Conservation (phyloP, 1,140 invertebrate species). For the Antheraea mylitta region DNA sequence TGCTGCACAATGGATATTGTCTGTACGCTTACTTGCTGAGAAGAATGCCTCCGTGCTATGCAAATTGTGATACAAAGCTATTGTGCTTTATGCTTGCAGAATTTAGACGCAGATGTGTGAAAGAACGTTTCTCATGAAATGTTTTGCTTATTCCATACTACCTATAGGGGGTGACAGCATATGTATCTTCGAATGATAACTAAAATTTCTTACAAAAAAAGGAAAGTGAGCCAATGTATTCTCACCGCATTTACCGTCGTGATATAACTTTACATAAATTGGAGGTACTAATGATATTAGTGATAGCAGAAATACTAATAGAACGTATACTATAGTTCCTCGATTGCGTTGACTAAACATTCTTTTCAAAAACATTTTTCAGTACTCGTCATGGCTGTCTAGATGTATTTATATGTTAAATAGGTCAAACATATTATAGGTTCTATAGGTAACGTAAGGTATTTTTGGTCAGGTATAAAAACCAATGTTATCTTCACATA, state of each 20-base stretch:
- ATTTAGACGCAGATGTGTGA: slow-evolving; percentile 33
- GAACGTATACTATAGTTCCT: slow-evolving; percentile 36
- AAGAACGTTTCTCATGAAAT: not conserved
- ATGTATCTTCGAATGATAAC: slow-evolving; percentile 21
- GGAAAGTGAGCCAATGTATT: slow-evolving; percentile 51
- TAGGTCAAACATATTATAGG: not conserved
- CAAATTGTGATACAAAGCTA: slow-evolving; percentile 39
- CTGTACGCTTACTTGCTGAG: slow-evolving; percentile 43
- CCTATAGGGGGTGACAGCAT: slow-evolving; percentile 36
- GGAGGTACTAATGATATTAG: slow-evolving; percentile 42
- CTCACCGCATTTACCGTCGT: slow-evolving; percentile 37
- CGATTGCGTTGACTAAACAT: slow-evolving; percentile 13
- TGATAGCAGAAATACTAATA: slow-evolving; percentile 41
- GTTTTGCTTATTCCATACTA: not conserved
- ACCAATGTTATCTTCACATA: too few species aligned
- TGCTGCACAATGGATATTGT: slow-evolving; percentile 70
- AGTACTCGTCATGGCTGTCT: slow-evolving; percentile 18
- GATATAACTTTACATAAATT: slow-evolving; percentile 53
- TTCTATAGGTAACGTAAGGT: too few species aligned
- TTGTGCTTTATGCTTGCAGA: slow-evolving; percentile 45
- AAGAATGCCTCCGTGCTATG: slow-evolving; percentile 50
- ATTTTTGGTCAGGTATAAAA: too few species aligned
- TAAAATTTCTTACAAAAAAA: slow-evolving; percentile 26
- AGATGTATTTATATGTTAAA: slow-evolving; percentile 23
- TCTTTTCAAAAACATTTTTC: slow-evolving; percentile 19